Percentiles rank a stretch among this genome's conserved stretches.
Conservation (phyloP, 2,797 vertebrate genomes). For the Leucoraja ocellata region DNA sequence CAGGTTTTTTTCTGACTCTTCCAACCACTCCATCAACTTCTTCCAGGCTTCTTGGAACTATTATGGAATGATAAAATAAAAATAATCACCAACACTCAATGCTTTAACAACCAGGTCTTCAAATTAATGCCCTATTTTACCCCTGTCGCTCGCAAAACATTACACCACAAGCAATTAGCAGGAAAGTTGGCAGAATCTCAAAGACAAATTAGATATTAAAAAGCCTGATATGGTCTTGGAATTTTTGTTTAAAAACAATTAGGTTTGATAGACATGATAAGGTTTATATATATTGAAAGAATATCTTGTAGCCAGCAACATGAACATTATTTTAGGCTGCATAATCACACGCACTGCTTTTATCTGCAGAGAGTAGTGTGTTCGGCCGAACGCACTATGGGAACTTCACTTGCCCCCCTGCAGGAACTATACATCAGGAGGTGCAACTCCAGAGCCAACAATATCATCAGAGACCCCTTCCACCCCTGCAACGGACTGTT, state of each 20-base stretch:
- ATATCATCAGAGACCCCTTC: too few relatives aligned
- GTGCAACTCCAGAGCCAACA: too few relatives aligned
- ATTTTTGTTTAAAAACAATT: background rate
- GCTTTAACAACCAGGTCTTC: background rate
- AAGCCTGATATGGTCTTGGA: background rate
- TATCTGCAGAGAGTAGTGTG: background rate
- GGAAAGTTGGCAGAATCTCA: background rate
- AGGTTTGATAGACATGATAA: background rate
- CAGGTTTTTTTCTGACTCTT: slow-evolving; percentile 84
- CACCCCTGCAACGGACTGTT: too few relatives aligned
- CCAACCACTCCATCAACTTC: slow-evolving; percentile 94
- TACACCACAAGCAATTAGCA: background rate
- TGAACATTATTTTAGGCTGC: background rate
- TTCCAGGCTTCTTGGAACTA: slow-evolving; percentile 94
- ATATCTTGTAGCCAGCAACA: background rate
- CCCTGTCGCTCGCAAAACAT: background rate
- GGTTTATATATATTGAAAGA: background rate
- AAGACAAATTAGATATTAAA: background rate
- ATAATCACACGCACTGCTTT: background rate
- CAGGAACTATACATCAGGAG: too few relatives aligned
- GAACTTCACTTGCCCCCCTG: too few relatives aligned
- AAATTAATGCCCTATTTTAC: background rate
- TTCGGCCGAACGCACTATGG: too few relatives aligned
- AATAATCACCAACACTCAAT: background rate
- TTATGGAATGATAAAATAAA: background rate